Percentiles rank a stretch among this genome's conserved stretches.
phyloP scores from a whole-genome alignment of 2,797 vertebrate genomes.

The Simalia tracyae region DNA sequence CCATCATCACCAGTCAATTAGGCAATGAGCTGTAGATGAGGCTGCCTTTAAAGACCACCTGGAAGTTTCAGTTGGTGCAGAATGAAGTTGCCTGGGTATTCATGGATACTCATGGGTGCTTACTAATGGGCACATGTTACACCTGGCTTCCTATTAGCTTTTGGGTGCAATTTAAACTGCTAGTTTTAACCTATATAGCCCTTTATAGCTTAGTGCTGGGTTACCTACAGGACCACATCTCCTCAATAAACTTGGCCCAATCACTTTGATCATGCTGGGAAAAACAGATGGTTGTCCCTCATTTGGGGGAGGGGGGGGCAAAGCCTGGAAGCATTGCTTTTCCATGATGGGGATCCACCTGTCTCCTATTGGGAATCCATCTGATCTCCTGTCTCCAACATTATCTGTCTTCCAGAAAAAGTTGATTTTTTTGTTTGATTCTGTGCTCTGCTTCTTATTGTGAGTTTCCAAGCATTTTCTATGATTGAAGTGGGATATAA shows the following conservation, averaged over 20 bases:
- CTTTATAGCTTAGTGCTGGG: not conserved
- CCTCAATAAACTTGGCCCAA: not conserved
- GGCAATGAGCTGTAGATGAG: no score
- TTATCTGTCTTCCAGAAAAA: not conserved
- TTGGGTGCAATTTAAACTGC: not conserved
- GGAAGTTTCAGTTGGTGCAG: no score
- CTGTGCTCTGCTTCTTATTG: not conserved
- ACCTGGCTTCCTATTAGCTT: not conserved
- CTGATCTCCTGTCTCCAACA: not conserved
- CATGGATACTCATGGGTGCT: not conserved
- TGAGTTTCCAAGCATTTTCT: not conserved
- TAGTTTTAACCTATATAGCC: not conserved
- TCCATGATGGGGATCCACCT: not conserved
- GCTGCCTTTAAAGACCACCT: no score
- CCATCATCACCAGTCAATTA: not conserved
- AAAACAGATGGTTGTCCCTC: not conserved
- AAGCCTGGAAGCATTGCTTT: not conserved
- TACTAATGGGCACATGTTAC: not conserved
- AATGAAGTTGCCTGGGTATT: no score
- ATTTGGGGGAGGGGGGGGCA: not conserved
- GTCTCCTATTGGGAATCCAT: not conserved
- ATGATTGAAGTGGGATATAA: not conserved
- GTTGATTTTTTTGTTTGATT: not conserved
- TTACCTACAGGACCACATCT: not conserved
- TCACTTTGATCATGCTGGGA: not conserved